phyloP scores from a whole-genome alignment of 1,140 invertebrate species.

The Aphaenogaster rudis region DNA sequence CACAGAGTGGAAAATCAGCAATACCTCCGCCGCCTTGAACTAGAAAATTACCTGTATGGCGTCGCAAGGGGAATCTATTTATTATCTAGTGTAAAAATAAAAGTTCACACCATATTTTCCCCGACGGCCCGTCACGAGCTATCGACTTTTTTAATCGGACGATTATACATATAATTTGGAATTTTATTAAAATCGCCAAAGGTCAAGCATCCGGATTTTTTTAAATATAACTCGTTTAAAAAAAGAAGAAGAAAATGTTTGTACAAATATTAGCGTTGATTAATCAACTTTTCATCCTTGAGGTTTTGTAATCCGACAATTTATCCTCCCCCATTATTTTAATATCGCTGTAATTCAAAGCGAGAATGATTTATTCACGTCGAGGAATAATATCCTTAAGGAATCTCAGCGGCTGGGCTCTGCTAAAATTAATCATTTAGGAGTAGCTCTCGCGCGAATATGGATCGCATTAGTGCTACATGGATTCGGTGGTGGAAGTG shows the following conservation, averaged over 20 bases:
- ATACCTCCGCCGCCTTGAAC: conserved; percentile 36
- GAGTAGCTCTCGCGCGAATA: neutral
- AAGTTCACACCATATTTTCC: conserved; percentile 21
- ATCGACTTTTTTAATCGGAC: conserved; percentile 1
- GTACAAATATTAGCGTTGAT: neutral
- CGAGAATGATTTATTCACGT: neutral
- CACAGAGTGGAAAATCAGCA: conserved; percentile 48
- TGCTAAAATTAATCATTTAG: conserved; percentile 28
- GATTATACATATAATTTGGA: conserved; percentile 11
- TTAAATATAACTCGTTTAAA: neutral
- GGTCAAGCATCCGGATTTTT: neutral
- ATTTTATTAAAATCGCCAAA: neutral
- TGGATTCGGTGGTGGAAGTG: neutral
- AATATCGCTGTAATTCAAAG: neutral
- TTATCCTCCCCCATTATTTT: neutral
- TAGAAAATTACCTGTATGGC: conserved; percentile 54
- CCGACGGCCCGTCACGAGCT: neutral
- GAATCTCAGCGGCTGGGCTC: neutral
- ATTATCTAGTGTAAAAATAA: conserved; percentile 44
- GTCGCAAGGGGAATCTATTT: conserved; percentile 28
- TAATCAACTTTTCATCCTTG: neutral
- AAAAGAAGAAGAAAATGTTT: neutral
- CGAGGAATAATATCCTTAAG: neutral
- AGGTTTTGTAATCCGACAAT: neutral
- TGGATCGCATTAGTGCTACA: neutral